Evolutionary conservation across 1,140 invertebrate genomes (phyloP).

Genomic region (Pararge aegeria): DNA sequence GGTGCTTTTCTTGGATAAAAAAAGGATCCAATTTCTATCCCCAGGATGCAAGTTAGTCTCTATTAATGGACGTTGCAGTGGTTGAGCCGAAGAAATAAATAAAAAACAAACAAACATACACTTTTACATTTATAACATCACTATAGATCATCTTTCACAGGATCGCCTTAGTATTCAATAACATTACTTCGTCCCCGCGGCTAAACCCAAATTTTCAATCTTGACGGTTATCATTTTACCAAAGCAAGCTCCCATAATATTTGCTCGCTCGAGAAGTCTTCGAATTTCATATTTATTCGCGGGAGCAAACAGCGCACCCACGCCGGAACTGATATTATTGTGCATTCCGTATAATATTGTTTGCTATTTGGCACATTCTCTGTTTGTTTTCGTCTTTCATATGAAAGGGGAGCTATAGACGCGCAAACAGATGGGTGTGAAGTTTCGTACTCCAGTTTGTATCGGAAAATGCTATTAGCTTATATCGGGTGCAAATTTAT

Average conservation of each 20-base stretch:
- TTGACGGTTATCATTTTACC: conserved; percentile 78
- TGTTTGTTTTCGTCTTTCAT: conserved; percentile 78
- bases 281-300: conserved; percentile 79
- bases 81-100: no score
- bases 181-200: conserved; percentile 41
- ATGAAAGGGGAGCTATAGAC: conserved; percentile 75
- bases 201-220: conserved; percentile 75
- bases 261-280: conserved; percentile 69
- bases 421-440: conserved; percentile 70
- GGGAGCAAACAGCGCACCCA: conserved; percentile 68
- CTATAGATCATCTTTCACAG: conserved; percentile 1
- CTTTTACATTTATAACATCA: no score
- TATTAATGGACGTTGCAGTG: no score
- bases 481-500: conserved; percentile 20
- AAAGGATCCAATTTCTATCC: no score
- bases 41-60: no score
- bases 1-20: no score
- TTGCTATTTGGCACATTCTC: conserved; percentile 78
- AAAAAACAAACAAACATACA: no score
- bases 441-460: conserved; percentile 57
- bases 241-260: conserved; percentile 75
- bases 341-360: conserved; percentile 80
- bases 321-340: conserved; percentile 78
- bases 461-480: conserved; percentile 57
- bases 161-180: conserved; percentile 41